A percentile compares a stretch with the other conserved stretches of the same genome.
phyloP scores from a whole-genome alignment of 2,113 vertebrate genomes.

The Taxidea taxus region DNA sequence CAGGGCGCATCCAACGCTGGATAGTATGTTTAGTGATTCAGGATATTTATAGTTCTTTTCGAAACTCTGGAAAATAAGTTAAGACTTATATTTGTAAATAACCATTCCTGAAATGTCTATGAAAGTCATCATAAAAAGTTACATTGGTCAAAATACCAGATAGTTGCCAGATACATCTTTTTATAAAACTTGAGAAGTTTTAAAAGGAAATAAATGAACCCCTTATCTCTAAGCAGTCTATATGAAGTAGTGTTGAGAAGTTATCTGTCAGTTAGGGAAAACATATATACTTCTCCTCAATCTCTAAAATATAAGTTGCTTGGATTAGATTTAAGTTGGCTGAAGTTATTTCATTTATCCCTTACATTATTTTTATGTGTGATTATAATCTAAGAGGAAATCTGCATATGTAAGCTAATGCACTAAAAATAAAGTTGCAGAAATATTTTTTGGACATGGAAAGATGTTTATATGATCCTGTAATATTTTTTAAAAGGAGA shows the following conservation, averaged over 20 bases:
- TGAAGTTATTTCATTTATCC: not conserved
- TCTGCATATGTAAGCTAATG: not conserved
- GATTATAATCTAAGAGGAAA: not conserved
- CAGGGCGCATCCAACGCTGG: constrained; percentile 63
- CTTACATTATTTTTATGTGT: constrained; percentile 8
- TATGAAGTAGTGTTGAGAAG: not conserved
- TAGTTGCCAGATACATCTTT: not conserved
- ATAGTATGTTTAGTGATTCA: constrained; percentile 65
- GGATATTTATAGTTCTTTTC: constrained; percentile 67
- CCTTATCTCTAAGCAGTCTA: not conserved
- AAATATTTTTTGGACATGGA: not conserved
- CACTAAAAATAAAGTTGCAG: not conserved
- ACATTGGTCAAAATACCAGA: not conserved
- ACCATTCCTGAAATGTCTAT: not conserved
- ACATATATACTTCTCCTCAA: not conserved
- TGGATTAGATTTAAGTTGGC: not conserved
- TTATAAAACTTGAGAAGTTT: not conserved
- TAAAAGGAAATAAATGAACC: constrained; percentile 17
- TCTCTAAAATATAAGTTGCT: not conserved
- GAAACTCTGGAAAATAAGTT: constrained; percentile 75
- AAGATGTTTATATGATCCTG: not conserved
- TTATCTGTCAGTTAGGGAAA: not conserved
- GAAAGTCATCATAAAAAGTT: constrained; percentile 7
- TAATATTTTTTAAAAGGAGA: not conserved
- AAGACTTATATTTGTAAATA: constrained; percentile 44